These are phyloP conservation scores for Oikopleura dioica DNA, from an alignment of 23 tunicate genomes.

Conservation along the genomic window DNA sequence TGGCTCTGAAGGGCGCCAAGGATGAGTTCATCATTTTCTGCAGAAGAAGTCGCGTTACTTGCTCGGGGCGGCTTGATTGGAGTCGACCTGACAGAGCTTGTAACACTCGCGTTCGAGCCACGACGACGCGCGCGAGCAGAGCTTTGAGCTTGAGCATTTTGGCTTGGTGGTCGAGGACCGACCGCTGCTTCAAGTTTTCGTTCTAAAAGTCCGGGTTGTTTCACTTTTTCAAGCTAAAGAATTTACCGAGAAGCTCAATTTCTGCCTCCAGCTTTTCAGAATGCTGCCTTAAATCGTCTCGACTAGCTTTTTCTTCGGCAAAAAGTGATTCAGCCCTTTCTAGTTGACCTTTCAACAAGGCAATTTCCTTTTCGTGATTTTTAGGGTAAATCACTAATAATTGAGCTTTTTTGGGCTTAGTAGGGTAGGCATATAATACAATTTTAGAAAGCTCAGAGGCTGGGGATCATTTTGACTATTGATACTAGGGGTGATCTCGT, in stretches of 20 bases:
- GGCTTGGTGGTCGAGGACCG: neutral
- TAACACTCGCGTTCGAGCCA: neutral
- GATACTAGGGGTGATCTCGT: too few relatives aligned
- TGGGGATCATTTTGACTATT: too few relatives aligned
- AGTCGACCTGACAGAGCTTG: neutral
- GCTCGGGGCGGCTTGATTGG: neutral
- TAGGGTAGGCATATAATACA: too few relatives aligned
- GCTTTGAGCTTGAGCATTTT: neutral
- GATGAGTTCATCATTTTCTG: neutral
- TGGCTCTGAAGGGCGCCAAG: slow-evolving; percentile 1
- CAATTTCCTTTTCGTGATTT: too few relatives aligned
- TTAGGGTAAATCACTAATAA: too few relatives aligned
- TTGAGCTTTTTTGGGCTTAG: too few relatives aligned
- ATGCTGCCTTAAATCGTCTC: neutral
- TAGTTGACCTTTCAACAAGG: too few relatives aligned
- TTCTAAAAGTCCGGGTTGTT: neutral
- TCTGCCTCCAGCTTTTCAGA: neutral
- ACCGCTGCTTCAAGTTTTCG: neutral
- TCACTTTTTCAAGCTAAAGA: neutral
- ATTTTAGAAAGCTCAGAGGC: too few relatives aligned
- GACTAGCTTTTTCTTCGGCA: neutral
- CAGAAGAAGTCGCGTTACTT: neutral
- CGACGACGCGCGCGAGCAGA: neutral
- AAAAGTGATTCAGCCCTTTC: too few relatives aligned
- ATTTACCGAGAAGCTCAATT: neutral